These are phyloP conservation scores for Hiodon tergisus DNA, from an alignment of 2,113 vertebrate species.

Conservation along the genomic window DNA sequence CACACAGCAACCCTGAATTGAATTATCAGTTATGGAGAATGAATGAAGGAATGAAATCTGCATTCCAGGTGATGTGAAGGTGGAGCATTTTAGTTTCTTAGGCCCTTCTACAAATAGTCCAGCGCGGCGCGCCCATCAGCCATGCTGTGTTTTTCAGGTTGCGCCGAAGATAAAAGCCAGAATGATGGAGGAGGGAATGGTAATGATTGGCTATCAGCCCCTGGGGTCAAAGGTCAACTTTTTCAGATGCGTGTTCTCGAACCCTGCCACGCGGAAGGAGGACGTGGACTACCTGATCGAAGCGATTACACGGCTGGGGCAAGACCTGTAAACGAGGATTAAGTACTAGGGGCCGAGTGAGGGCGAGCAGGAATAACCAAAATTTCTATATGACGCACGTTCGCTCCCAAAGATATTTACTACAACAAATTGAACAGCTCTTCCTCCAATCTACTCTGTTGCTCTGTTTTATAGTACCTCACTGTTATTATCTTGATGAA, in stretches of 20 bases:
- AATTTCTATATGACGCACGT: too few relatives aligned
- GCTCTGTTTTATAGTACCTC: too few relatives aligned
- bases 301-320: constrained; percentile 49
- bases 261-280: constrained; percentile 48
- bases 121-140: neutral
- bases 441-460: too few relatives aligned
- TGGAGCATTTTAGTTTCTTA: neutral
- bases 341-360: neutral
- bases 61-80: neutral
- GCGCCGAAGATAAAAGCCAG: constrained; percentile 59
- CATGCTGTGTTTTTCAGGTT: constrained; percentile 43
- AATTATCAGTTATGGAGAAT: too few relatives aligned
- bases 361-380: too few relatives aligned
- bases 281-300: constrained; percentile 62
- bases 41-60: too few relatives aligned
- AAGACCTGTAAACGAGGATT: constrained; percentile 42
- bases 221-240: constrained; percentile 53
- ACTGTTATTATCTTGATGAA: too few relatives aligned
- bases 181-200: constrained; percentile 55
- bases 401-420: too few relatives aligned
- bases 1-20: too few relatives aligned
- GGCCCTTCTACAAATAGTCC: neutral
- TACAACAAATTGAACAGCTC: too few relatives aligned
- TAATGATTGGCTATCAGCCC: constrained; percentile 56
- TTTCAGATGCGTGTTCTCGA: constrained; percentile 65